These are phyloP conservation scores for Trachurus trachurus DNA, from an alignment of 2,797 vertebrate species.

Conservation along the genomic window DNA sequence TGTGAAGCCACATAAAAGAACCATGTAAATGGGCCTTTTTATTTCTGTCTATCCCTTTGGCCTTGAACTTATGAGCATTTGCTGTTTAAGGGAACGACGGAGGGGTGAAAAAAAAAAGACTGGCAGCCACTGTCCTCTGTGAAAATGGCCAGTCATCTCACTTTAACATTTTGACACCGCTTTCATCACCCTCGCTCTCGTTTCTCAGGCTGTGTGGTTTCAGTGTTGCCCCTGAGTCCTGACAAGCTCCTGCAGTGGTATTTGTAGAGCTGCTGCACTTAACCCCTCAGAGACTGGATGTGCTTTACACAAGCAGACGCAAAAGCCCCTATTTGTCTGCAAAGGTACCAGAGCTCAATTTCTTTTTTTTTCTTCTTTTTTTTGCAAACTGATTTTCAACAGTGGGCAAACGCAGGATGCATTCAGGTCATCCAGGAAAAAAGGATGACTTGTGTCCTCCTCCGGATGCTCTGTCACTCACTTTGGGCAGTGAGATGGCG, in stretches of 20 bases:
- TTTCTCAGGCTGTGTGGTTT: conserved; percentile 44
- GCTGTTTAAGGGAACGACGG: conserved; percentile 31
- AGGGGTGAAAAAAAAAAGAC: background rate
- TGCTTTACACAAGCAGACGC: conserved; percentile 54
- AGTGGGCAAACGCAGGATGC: conserved; percentile 48
- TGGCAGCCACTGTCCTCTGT: conserved; percentile 18
- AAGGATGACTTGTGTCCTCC: conserved; percentile 26
- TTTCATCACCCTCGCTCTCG: conserved; percentile 56
- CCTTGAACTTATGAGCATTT: conserved; percentile 62
- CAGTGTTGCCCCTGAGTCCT: conserved; percentile 41
- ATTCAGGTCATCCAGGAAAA: conserved; percentile 53
- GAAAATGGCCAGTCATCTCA: conserved; percentile 36
- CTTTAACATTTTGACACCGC: conserved; percentile 53
- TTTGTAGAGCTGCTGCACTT: conserved; percentile 61
- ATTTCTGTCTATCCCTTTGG: conserved; percentile 43
- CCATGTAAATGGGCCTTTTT: conserved; percentile 51
- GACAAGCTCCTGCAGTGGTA: conserved; percentile 50
- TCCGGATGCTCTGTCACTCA: conserved; percentile 26
- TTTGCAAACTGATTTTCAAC: conserved; percentile 44
- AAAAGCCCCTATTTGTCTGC: conserved; percentile 56
- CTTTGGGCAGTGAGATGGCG: conserved; percentile 15
- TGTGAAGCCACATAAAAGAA: conserved; percentile 58
- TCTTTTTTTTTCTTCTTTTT: conserved; percentile 1
- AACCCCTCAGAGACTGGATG: conserved; percentile 62
- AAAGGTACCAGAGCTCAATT: conserved; percentile 27